A percentile compares a stretch with the other conserved stretches of the same genome.
Evolutionary conservation across 1,140 invertebrate species (phyloP).

Genomic region (Cryptotermes secundus): DNA sequence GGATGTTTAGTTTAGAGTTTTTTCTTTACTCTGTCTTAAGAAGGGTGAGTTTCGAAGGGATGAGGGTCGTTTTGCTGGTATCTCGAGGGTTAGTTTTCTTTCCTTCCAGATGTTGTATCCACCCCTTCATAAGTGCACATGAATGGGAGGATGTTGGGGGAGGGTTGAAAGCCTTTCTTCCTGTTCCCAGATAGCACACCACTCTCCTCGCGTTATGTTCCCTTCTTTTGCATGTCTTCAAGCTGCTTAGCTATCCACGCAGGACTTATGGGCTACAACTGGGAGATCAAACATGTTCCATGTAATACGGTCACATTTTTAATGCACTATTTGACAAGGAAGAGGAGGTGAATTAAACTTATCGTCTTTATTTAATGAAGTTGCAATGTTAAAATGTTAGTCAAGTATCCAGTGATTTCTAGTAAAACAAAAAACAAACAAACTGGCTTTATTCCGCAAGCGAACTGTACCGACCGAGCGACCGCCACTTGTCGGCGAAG

Average conservation of each 20-base stretch:
- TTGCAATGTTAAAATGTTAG: background rate
- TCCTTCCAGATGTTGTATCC: slow-evolving; percentile 18
- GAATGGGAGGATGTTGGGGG: slow-evolving; percentile 4
- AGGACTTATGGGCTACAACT: background rate
- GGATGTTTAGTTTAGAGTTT: background rate
- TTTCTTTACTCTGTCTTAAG: background rate
- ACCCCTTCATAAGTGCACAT: slow-evolving; percentile 11
- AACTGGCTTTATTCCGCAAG: too few species aligned
- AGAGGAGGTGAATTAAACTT: background rate
- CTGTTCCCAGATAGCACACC: background rate
- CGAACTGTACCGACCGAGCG: too few species aligned
- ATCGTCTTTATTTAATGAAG: background rate
- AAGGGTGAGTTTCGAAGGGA: background rate
- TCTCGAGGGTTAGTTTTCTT: background rate
- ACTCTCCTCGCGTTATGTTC: background rate
- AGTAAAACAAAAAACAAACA: too few species aligned
- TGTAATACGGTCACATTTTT: background rate
- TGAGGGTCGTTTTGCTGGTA: background rate
- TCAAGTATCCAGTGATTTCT: background rate
- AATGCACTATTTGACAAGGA: background rate
- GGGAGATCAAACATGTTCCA: background rate
- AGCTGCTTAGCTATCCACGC: background rate
- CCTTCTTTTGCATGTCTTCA: background rate
- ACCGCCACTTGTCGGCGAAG: too few species aligned
- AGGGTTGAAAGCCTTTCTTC: background rate